These are phyloP conservation scores for Stomorhina lunata DNA, from an alignment of 2,888 invertebrate genomes.

Conservation along the genomic window DNA sequence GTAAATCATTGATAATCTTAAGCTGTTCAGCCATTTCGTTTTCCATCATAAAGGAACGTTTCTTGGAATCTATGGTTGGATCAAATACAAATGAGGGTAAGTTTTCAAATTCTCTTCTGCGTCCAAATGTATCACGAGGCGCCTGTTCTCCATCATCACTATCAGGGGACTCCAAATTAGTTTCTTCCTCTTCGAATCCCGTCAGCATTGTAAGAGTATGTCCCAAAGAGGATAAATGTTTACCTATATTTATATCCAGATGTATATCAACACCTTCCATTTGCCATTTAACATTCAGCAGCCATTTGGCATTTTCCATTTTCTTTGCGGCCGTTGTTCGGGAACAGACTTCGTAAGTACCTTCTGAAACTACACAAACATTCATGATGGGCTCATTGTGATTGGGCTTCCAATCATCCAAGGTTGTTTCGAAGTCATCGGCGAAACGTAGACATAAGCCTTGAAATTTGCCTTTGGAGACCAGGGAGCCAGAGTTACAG, in stretches of 20 bases:
- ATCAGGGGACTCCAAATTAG: conserved; percentile 85
- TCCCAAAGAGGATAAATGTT: conserved; percentile 95
- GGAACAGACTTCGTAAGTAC: conserved; percentile 94
- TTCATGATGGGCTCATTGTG: conserved; percentile 91
- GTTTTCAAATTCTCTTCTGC: conserved; percentile 86
- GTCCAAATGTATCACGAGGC: conserved; percentile 81
- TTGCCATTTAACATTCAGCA: conserved; percentile 98
- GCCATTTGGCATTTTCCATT: conserved; percentile 97
- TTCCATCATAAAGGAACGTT: conserved; percentile 95
- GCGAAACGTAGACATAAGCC: conserved; percentile 96
- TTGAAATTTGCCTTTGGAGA: conserved; percentile 94
- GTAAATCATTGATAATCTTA: conserved; percentile 95
- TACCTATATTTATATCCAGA: conserved; percentile 96
- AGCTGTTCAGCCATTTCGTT: conserved; percentile 99
- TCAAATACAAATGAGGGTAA: conserved; percentile 92
- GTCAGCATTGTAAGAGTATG: conserved; percentile 97
- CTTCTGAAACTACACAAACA: conserved; percentile 98
- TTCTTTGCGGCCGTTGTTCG: conserved; percentile 93
- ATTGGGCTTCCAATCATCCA: conserved; percentile 98
- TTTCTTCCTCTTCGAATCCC: conserved; percentile 91
- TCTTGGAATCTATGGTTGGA: conserved; percentile 88
- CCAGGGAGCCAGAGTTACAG: conserved; percentile 96
- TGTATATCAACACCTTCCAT: conserved; percentile 99
- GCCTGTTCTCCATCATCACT: conserved; percentile 88
- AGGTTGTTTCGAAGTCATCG: conserved; percentile 97